phyloP scores from a whole-genome alignment of 2,113 vertebrate species.

The Apeltes quadracus region DNA sequence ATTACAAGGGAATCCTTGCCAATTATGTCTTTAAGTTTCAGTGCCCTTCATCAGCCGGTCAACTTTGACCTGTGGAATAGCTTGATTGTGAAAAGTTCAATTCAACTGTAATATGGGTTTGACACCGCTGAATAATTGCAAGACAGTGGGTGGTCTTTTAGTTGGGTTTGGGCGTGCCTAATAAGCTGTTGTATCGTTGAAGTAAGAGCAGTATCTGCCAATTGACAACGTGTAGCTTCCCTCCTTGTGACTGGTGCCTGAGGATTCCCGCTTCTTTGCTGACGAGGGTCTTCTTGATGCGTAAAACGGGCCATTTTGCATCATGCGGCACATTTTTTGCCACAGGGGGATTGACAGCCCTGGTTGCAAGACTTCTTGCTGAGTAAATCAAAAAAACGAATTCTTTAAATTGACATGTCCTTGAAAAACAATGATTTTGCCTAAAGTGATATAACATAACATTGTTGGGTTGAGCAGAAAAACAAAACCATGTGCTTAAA shows the following conservation, averaged over 20 bases:
- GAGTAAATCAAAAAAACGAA: too few species aligned
- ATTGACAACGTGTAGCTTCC: not conserved
- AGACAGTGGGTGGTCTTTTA: conserved; percentile 52
- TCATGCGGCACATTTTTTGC: too few species aligned
- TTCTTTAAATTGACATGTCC: too few species aligned
- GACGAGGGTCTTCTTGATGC: not conserved
- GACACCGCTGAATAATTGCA: conserved; percentile 59
- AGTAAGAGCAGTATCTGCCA: not conserved
- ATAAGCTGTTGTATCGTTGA: not conserved
- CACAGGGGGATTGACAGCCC: too few species aligned
- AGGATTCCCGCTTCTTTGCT: not conserved
- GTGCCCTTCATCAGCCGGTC: conserved; percentile 41
- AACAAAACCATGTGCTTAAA: too few species aligned
- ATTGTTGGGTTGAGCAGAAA: not conserved
- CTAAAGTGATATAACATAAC: not conserved
- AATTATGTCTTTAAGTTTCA: conserved; percentile 78
- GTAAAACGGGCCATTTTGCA: not conserved
- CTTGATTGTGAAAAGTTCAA: conserved; percentile 71
- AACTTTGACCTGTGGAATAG: conserved; percentile 71
- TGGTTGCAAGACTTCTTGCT: too few species aligned
- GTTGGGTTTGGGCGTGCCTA: conserved; percentile 44
- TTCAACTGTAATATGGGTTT: conserved; percentile 66
- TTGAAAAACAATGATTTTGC: too few species aligned
- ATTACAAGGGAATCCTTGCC: conserved; percentile 63
- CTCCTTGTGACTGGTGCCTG: not conserved